These are phyloP conservation scores for Smutsia gigantea DNA, from an alignment of 2,797 vertebrate genomes.

Conservation along the genomic window DNA sequence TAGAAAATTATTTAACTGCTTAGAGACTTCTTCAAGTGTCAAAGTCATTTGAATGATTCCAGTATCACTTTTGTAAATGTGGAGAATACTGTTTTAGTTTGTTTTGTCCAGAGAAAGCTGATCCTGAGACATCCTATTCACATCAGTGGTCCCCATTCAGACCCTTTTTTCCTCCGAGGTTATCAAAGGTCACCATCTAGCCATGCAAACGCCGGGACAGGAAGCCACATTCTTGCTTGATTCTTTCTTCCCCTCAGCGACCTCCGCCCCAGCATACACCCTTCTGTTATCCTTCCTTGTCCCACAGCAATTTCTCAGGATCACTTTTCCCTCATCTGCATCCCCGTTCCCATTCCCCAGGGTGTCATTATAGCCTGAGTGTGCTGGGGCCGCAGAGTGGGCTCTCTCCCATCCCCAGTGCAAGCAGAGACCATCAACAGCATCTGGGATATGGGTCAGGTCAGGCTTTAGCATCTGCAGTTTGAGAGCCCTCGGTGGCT, in stretches of 20 bases:
- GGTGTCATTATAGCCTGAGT: neutral
- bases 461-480: neutral
- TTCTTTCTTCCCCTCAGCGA: neutral
- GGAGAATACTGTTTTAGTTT: too few species aligned
- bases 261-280: rapidly evolving
- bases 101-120: neutral
- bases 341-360: rapidly evolving
- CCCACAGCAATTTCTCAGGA: neutral
- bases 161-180: neutral
- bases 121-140: neutral
- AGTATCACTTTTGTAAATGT: too few species aligned
- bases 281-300: neutral
- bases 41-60: neutral
- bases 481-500: rapidly evolving
- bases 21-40: neutral
- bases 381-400: rapidly evolving
- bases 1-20: neutral
- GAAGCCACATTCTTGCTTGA: neutral
- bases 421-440: neutral
- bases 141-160: neutral
- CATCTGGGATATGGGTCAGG: neutral
- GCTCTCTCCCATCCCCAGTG: rapidly evolving
- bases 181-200: slow-evolving; percentile 9
- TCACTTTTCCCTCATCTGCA: rapidly evolving
- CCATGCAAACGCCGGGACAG: neutral